phyloP scores from a whole-genome alignment of 2,888 invertebrate genomes.

The Cinara cedri region DNA sequence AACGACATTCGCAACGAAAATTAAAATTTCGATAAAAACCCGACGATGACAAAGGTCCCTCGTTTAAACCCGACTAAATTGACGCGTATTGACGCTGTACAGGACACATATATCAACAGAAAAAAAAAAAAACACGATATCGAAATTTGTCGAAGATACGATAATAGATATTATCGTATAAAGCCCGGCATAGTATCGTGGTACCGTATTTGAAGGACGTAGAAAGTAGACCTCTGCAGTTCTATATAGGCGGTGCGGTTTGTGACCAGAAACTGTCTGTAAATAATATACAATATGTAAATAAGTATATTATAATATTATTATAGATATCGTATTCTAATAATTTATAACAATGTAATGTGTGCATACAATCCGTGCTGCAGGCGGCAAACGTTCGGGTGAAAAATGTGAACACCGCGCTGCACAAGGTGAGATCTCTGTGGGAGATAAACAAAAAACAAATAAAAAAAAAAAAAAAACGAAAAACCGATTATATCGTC shows the following conservation, averaged over 20 bases:
- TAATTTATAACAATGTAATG: background rate
- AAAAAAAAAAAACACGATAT: background rate
- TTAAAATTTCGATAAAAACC: too few relatives aligned
- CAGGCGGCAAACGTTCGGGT: background rate
- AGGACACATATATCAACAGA: too few relatives aligned
- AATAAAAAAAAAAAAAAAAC: too few relatives aligned
- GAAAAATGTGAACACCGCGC: conserved; percentile 29
- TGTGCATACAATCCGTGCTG: background rate
- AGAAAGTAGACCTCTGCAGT: conserved; percentile 34
- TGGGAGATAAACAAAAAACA: conserved; percentile 15
- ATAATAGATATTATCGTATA: background rate
- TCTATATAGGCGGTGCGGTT: background rate
- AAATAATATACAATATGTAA: background rate
- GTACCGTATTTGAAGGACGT: conserved; percentile 30
- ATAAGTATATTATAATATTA: too few relatives aligned
- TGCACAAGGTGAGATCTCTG: conserved; percentile 29
- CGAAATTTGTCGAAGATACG: conserved; percentile 2
- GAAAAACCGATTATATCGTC: background rate
- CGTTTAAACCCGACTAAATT: too few relatives aligned
- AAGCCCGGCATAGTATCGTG: background rate
- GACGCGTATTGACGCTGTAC: too few relatives aligned
- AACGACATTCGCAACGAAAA: too few relatives aligned
- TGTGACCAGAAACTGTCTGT: background rate
- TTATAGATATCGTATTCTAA: too few relatives aligned
- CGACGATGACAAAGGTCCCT: too few relatives aligned